A percentile compares a stretch with the other conserved stretches of the same genome.
These are phyloP conservation scores for Cyphomyrmex costatus DNA, from an alignment of 1,140 invertebrate species.

Conservation along the genomic window DNA sequence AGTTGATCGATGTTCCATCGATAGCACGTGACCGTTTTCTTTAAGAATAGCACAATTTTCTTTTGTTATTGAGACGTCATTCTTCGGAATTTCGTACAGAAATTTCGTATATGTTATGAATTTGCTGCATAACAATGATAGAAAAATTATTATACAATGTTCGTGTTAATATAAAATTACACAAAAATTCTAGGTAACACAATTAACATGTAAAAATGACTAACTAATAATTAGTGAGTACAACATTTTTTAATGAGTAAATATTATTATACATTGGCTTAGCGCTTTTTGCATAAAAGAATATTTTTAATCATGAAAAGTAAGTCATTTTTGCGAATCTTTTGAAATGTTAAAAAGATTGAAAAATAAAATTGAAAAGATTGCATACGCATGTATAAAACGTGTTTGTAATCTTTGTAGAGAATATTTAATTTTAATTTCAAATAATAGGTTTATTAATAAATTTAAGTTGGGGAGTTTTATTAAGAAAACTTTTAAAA, in stretches of 20 bases:
- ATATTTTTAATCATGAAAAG: background rate
- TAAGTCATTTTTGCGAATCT: background rate
- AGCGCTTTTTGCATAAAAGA: background rate
- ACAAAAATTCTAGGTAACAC: background rate
- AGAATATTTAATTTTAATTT: slow-evolving; percentile 1
- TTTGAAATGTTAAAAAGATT: background rate
- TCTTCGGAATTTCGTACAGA: background rate
- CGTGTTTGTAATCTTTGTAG: background rate
- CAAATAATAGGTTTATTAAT: background rate
- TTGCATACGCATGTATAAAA: background rate
- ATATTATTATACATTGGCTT: background rate
- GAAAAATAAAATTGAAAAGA: background rate
- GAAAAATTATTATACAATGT: background rate
- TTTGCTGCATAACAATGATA: background rate
- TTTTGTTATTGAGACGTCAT: background rate
- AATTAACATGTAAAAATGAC: background rate
- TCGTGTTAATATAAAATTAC: background rate
- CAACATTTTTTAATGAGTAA: background rate
- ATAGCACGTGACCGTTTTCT: slow-evolving; percentile 1
- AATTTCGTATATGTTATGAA: background rate
- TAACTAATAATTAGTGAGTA: background rate
- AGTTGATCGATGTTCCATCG: slow-evolving; percentile 27
- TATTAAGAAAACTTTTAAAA: background rate
- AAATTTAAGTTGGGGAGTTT: background rate
- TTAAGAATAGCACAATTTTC: slow-evolving; percentile 27